These are phyloP conservation scores for Semaprochilodus insignis DNA, from an alignment of 2,797 vertebrate species.

Conservation along the genomic window DNA sequence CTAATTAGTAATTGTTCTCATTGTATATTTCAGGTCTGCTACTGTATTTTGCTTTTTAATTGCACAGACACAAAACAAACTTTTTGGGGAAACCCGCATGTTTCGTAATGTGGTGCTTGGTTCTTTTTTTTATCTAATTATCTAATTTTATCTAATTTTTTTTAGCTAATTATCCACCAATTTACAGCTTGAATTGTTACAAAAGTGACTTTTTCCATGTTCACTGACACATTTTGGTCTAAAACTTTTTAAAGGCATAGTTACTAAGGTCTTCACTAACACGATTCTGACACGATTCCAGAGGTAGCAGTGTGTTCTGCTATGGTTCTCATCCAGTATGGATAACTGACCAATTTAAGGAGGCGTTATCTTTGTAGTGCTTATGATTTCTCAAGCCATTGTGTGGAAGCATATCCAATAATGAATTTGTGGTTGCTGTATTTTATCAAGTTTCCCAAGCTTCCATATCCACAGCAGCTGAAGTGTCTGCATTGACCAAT, in stretches of 20 bases:
- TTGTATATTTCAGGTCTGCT: not conserved
- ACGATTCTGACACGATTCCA: not conserved
- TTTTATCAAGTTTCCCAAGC: conserved; percentile 4
- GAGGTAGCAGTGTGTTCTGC: not conserved
- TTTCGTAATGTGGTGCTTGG: not conserved
- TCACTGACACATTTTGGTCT: not conserved
- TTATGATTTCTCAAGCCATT: not conserved
- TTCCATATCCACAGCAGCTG: conserved; percentile 32
- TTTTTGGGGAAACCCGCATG: not conserved
- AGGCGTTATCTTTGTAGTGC: not conserved
- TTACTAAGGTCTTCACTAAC: not conserved
- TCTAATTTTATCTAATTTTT: no score
- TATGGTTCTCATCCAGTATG: conserved; percentile 6
- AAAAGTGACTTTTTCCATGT: not conserved
- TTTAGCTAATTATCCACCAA: not conserved
- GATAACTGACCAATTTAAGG: conserved; percentile 16
- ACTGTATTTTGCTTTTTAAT: not conserved
- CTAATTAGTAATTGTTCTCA: conserved; percentile 7
- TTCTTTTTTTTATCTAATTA: not conserved
- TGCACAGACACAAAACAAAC: not conserved
- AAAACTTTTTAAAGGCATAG: not conserved
- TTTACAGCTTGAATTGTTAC: not conserved
- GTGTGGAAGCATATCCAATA: not conserved
- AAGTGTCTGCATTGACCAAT: no score
- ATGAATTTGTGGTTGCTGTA: conserved; percentile 19